These are phyloP conservation scores for Rhagonycha lutea DNA, from an alignment of 2,888 invertebrate genomes.

Conservation along the genomic window DNA sequence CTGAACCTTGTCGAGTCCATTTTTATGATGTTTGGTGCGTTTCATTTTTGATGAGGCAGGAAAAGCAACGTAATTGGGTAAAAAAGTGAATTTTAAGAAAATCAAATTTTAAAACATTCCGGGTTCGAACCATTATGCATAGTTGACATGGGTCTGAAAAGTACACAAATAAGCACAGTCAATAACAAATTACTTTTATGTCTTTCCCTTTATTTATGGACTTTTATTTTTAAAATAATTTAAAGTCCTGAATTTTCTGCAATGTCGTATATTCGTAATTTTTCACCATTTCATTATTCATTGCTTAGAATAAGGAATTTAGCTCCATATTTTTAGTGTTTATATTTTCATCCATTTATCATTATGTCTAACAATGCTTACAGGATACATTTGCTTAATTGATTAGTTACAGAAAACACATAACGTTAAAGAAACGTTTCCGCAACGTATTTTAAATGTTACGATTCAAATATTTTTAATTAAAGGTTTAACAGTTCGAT, in stretches of 20 bases:
- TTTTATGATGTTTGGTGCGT: background rate
- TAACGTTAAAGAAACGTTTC: background rate
- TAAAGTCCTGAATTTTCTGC: background rate
- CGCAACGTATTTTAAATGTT: background rate
- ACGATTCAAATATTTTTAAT: background rate
- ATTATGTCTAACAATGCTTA: background rate
- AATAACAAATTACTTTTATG: background rate
- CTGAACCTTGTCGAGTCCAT: background rate
- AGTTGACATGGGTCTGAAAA: slow-evolving; percentile 1
- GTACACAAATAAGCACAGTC: background rate
- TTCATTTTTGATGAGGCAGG: background rate
- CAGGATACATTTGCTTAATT: background rate
- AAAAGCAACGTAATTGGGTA: background rate
- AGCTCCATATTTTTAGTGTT: background rate
- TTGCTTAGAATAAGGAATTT: background rate
- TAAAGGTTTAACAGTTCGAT: no score
- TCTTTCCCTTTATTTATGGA: background rate
- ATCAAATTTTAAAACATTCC: background rate
- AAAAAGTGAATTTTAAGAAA: background rate
- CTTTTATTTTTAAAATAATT: background rate
- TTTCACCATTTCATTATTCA: background rate
- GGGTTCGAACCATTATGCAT: background rate
- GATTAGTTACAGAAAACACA: background rate
- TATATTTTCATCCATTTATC: background rate
- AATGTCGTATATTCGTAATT: background rate